Conservation (phyloP, 1,140 invertebrate genomes). For the Zaprionus inermis region DNA sequence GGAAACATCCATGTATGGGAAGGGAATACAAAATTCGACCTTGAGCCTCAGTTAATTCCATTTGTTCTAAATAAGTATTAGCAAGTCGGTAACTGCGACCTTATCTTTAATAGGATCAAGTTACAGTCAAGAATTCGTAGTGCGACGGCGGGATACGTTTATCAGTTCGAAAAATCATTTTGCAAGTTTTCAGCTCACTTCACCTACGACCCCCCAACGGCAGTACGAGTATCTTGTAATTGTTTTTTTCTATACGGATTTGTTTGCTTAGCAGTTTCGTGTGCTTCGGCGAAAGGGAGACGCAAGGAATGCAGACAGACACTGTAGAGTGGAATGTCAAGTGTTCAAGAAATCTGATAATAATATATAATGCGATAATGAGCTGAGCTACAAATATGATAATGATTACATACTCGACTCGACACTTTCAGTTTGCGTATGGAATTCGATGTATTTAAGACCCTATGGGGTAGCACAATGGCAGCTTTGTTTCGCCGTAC, state of each 20-base stretch:
- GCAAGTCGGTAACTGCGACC: too few species aligned
- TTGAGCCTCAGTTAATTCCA: too few species aligned
- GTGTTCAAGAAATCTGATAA: constrained; percentile 26
- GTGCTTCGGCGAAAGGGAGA: constrained; percentile 15
- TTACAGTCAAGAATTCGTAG: constrained; percentile 31
- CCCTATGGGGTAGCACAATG: too few species aligned
- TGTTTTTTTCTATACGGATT: constrained; percentile 47
- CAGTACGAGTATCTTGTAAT: constrained; percentile 17
- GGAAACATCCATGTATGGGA: too few species aligned
- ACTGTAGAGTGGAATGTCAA: constrained; percentile 13
- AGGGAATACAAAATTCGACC: too few species aligned
- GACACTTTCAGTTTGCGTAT: not conserved
- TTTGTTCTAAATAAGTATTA: too few species aligned
- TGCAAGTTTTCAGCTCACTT: constrained; percentile 64
- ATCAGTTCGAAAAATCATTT: constrained; percentile 79
- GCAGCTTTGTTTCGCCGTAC: not conserved
- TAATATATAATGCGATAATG: constrained; percentile 25
- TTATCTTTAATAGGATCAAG: constrained; percentile 70
- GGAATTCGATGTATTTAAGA: not conserved
- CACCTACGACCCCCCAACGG: constrained; percentile 36
- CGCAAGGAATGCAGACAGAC: not conserved
- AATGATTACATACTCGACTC: too few species aligned
- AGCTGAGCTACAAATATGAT: constrained; percentile 17
- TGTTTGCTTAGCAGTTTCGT: constrained; percentile 62
- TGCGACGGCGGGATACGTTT: constrained; percentile 38